Percentiles rank a stretch among this genome's conserved stretches.
Conservation (phyloP, 2,113 vertebrate genomes). For the Columba janthina region DNA sequence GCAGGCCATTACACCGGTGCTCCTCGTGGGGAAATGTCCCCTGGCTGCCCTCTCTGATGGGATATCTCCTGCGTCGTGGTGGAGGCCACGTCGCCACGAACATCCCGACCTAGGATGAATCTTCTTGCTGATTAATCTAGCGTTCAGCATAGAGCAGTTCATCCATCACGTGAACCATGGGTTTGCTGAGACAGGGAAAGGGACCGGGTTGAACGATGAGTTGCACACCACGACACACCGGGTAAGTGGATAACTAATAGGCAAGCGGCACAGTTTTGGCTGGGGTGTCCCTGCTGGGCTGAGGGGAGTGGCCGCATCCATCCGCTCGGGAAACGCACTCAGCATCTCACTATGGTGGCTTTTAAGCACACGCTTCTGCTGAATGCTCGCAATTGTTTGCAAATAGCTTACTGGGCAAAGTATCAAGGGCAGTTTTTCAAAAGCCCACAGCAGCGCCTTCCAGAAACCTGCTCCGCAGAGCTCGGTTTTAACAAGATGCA, state of each 20-base stretch:
- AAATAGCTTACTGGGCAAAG: not conserved
- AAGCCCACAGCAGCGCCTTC: not conserved
- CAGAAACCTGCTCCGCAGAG: not conserved
- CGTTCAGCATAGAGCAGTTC: not conserved
- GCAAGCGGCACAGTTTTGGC: not conserved
- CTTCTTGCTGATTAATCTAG: not conserved
- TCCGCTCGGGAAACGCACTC: not conserved
- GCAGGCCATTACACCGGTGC: not conserved
- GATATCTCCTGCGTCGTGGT: rapidly evolving
- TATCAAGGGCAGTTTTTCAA: not conserved
- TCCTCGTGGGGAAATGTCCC: not conserved
- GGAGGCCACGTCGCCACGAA: not conserved
- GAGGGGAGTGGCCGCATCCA: not conserved
- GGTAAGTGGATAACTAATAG: not conserved
- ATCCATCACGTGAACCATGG: not conserved
- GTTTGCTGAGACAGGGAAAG: not conserved
- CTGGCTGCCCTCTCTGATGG: not conserved
- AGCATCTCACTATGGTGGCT: not conserved
- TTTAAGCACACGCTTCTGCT: not conserved
- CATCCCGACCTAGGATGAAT: not conserved
- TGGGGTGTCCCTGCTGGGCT: not conserved
- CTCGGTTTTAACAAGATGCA: not conserved
- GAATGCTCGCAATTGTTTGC: not conserved
- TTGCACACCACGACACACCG: rapidly evolving
- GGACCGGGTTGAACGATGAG: not conserved